Evolutionary conservation across 2,888 invertebrate species (phyloP).

Genomic region (Ichneumoninae sp.): DNA sequence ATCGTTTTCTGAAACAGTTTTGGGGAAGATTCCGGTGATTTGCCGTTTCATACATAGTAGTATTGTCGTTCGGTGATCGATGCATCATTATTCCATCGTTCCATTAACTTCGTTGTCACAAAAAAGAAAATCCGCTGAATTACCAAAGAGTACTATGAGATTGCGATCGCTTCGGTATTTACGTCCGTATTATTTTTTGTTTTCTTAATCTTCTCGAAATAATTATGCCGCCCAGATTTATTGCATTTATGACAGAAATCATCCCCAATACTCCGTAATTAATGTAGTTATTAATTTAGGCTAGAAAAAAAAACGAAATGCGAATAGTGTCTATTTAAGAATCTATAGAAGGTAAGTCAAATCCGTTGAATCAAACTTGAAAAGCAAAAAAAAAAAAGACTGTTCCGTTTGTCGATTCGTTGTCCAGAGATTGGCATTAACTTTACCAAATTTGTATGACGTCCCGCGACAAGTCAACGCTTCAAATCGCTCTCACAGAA

Average conservation of each 20-base stretch:
- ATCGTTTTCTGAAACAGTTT: conserved; percentile 83
- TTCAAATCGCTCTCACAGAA: background rate
- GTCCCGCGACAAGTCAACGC: background rate
- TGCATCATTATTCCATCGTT: conserved; percentile 64
- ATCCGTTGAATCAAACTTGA: conserved; percentile 63
- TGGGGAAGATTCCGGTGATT: conserved; percentile 80
- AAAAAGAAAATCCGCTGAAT: conserved; percentile 40
- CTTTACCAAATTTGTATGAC: conserved; percentile 6
- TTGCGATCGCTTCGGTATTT: conserved; percentile 76
- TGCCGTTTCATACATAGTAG: conserved; percentile 40
- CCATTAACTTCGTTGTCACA: conserved; percentile 62
- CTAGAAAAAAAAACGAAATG: conserved; percentile 15
- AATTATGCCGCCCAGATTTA: conserved; percentile 64
- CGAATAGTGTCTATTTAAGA: conserved; percentile 57
- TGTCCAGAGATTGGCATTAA: background rate
- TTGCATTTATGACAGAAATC: conserved; percentile 76
- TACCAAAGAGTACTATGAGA: conserved; percentile 67
- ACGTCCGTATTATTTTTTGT: conserved; percentile 64
- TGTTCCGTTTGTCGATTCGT: background rate
- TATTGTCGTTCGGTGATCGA: conserved; percentile 56
- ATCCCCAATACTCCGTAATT: conserved; percentile 81
- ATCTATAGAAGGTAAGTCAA: conserved; percentile 65
- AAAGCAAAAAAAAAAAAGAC: conserved; percentile 19
- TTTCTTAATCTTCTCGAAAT: conserved; percentile 58
- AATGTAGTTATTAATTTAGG: conserved; percentile 41